Conservation (phyloP, 2,888 invertebrate genomes). For the Drosophila demipolita region DNA sequence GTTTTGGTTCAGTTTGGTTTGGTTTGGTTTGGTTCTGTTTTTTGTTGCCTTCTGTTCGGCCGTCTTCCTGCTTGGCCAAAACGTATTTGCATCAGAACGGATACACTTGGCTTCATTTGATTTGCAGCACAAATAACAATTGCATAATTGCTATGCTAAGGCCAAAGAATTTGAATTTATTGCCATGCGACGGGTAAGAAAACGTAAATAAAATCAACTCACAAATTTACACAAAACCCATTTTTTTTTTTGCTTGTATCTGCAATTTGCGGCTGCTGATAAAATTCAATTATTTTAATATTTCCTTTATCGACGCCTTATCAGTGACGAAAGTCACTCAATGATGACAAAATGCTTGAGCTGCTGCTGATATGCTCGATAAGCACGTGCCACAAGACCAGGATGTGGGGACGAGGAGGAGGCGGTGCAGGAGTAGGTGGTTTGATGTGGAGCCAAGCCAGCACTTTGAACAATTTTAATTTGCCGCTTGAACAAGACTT, state of each 20-base stretch:
- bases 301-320: constrained; percentile 32
- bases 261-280: constrained; percentile 18
- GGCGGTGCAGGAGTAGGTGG: not conserved
- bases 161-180: constrained; percentile 66
- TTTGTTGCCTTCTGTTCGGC: constrained; percentile 7
- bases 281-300: constrained; percentile 40
- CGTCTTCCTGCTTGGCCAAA: constrained; percentile 49
- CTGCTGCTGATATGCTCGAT: constrained; percentile 66
- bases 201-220: constrained; percentile 6
- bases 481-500: constrained; percentile 63
- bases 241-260: constrained; percentile 5
- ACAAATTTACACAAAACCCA: constrained; percentile 47
- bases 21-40: constrained; percentile 6
- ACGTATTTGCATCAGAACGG: constrained; percentile 55
- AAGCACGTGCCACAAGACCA: constrained; percentile 75
- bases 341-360: constrained; percentile 67
- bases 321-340: constrained; percentile 39
- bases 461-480: constrained; percentile 66
- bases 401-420: constrained; percentile 3
- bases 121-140: constrained; percentile 74
- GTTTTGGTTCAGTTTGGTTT: constrained; percentile 17
- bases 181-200: constrained; percentile 34
- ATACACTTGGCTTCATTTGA: constrained; percentile 69
- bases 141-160: constrained; percentile 72
- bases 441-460: not conserved